Conservation (phyloP, 2,113 vertebrate species). For the Gallinago media region DNA sequence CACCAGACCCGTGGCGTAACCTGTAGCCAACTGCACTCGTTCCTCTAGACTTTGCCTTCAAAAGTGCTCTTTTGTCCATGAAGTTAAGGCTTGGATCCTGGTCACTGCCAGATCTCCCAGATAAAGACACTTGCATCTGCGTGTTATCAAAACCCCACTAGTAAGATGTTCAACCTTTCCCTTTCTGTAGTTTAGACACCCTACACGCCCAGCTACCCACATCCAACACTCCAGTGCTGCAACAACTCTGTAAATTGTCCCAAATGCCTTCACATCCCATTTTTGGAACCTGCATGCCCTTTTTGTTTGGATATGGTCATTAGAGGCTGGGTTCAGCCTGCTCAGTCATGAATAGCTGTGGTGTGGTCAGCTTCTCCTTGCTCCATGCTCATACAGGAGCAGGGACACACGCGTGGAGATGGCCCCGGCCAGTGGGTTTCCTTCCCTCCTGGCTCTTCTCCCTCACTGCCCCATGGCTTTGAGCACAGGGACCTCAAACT, state of each 20-base stretch:
- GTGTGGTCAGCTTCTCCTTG: neutral
- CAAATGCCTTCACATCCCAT: neutral
- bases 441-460: neutral
- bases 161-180: neutral
- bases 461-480: neutral
- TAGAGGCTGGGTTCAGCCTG: neutral
- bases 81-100: neutral
- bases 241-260: neutral
- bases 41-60: neutral
- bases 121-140: neutral
- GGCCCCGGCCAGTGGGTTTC: neutral
- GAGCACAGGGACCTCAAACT: neutral
- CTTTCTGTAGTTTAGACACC: neutral
- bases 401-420: neutral
- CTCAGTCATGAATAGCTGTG: no score
- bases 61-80: neutral
- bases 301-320: neutral
- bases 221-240: neutral
- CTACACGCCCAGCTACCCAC: neutral
- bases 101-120: neutral
- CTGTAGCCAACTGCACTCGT: neutral
- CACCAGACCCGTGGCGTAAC: accelerated
- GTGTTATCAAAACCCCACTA: neutral
- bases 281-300: neutral
- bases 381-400: neutral